Percentiles rank a stretch among this genome's conserved stretches.
Conservation (phyloP, 2,888 invertebrate species). For the Andrena bicolor region DNA sequence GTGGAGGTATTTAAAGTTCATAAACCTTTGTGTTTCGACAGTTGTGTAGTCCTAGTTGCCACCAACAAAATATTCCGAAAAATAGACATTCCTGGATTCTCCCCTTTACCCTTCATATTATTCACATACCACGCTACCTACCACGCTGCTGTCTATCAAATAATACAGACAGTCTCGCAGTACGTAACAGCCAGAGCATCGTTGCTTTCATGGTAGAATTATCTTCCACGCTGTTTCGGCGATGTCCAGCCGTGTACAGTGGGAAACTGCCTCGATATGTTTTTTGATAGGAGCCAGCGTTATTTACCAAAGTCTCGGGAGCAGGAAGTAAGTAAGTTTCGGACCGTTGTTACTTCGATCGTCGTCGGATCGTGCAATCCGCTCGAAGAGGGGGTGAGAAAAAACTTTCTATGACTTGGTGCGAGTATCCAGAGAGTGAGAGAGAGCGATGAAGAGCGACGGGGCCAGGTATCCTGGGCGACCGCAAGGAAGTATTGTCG, state of each 20-base stretch:
- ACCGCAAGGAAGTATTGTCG: constrained; percentile 67
- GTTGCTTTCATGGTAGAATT: not conserved
- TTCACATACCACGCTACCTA: too few relatives aligned
- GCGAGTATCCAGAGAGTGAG: constrained; percentile 42
- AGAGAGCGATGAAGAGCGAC: constrained; percentile 32
- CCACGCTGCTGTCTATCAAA: not conserved
- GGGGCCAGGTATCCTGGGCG: constrained; percentile 37
- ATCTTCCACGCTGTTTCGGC: not conserved
- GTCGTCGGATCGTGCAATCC: constrained; percentile 56
- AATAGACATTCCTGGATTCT: too few relatives aligned
- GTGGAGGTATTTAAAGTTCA: too few relatives aligned
- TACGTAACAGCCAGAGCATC: too few relatives aligned
- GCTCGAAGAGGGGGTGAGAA: constrained; percentile 17
- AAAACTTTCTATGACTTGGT: constrained; percentile 69
- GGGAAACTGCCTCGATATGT: constrained; percentile 28
- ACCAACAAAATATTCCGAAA: too few relatives aligned
- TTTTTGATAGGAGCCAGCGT: constrained; percentile 41
- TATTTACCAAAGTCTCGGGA: constrained; percentile 65
- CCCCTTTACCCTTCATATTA: too few relatives aligned
- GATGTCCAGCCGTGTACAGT: not conserved
- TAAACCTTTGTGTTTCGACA: too few relatives aligned
- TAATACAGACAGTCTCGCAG: not conserved
- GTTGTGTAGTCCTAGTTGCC: too few relatives aligned
- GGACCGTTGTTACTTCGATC: constrained; percentile 66
- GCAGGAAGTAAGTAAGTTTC: constrained; percentile 71